phyloP scores from a whole-genome alignment of 2,797 vertebrate species.

The Heteromormyrus szaboi region DNA sequence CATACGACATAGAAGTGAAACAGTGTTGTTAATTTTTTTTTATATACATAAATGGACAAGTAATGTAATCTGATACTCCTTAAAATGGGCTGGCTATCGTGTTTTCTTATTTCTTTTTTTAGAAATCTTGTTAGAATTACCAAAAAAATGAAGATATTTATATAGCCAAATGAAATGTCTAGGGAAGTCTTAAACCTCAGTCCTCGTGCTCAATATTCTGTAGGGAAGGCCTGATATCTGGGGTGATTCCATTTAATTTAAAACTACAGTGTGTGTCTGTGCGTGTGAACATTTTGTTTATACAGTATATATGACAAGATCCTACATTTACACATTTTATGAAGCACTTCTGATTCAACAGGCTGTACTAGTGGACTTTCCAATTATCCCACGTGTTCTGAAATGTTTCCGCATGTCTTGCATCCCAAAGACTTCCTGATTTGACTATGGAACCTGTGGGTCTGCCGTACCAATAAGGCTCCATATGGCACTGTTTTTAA shows the following conservation, averaged over 20 bases:
- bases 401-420: background rate
- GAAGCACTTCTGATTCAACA: background rate
- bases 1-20: background rate
- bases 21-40: too few species aligned
- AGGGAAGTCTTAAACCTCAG: background rate
- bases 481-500: background rate
- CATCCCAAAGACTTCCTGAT: background rate
- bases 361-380: background rate
- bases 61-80: background rate
- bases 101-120: background rate
- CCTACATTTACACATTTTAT: background rate
- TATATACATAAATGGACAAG: background rate
- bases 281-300: background rate
- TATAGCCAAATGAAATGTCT: background rate
- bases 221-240: background rate
- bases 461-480: background rate
- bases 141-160: background rate
- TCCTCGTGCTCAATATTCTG: background rate
- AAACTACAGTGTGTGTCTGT: background rate
- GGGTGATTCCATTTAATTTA: background rate
- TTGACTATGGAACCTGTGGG: background rate
- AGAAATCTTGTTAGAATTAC: background rate
- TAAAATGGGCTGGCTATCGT: background rate
- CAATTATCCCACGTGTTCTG: background rate
- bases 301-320: background rate